These are phyloP conservation scores for Vulpes vulpes DNA, from an alignment of 2,113 vertebrate genomes.

Conservation along the genomic window DNA sequence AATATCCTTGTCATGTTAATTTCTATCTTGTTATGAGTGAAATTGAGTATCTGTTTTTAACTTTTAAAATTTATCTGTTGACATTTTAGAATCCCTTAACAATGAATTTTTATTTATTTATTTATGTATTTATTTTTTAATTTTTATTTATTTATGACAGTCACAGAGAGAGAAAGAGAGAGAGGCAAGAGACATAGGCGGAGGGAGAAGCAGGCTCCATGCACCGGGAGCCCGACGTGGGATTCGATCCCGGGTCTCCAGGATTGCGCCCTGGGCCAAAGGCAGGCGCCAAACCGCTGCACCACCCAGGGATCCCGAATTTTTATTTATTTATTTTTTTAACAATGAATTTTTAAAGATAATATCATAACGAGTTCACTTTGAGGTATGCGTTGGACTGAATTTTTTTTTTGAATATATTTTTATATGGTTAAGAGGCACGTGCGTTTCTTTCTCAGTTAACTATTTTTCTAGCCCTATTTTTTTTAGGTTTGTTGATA, in stretches of 20 bases:
- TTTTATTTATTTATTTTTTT: not conserved
- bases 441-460: constrained; percentile 34
- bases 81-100: constrained; percentile 7
- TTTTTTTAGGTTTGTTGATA: not conserved
- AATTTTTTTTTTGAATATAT: constrained; percentile 5
- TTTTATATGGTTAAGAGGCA: not conserved
- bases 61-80: not conserved
- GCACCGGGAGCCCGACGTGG: too few species aligned
- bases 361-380: not conserved
- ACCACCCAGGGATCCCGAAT: not conserved
- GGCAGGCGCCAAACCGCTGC: too few species aligned
- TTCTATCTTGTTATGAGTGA: not conserved
- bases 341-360: not conserved
- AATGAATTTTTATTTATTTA: not conserved
- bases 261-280: too few species aligned
- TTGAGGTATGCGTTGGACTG: not conserved
- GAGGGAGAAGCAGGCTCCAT: too few species aligned
- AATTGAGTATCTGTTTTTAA: not conserved
- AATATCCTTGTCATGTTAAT: constrained; percentile 35
- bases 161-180: too few species aligned
- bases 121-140: too few species aligned
- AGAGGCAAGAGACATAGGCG: too few species aligned
- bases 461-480: not conserved
- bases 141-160: too few species aligned
- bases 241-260: too few species aligned